Conservation (phyloP, 2,797 vertebrate genomes). For the Gymnodraco acuticeps region DNA sequence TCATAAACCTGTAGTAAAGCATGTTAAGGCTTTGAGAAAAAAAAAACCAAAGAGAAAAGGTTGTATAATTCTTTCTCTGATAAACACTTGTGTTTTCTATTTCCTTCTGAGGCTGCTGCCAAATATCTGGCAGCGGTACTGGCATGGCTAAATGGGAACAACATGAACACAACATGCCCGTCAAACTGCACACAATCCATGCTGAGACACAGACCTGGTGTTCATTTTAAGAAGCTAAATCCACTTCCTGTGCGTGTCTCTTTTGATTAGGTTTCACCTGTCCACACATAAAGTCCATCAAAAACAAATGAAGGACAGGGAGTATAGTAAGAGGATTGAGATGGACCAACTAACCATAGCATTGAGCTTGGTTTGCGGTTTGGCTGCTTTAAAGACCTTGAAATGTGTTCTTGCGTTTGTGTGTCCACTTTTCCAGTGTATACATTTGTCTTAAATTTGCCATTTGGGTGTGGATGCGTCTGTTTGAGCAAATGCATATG, state of each 20-base stretch:
- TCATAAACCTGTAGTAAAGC: slow-evolving; percentile 76
- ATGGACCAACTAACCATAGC: slow-evolving; percentile 51
- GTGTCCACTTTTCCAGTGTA: slow-evolving; percentile 28
- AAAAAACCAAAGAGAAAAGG: slow-evolving; percentile 77
- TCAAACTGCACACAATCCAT: slow-evolving; percentile 63
- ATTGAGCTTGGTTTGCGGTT: slow-evolving; percentile 54
- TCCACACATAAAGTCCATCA: slow-evolving; percentile 36
- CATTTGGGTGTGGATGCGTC: slow-evolving; percentile 11
- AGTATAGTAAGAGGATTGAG: slow-evolving; percentile 37
- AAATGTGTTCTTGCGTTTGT: slow-evolving; percentile 34
- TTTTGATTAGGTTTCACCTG: slow-evolving; percentile 71
- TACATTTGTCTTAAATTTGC: slow-evolving; percentile 36
- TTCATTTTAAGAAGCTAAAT: slow-evolving; percentile 60
- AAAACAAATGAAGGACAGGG: slow-evolving; percentile 34
- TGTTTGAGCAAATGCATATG: slow-evolving; percentile 33
- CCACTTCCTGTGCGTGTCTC: slow-evolving; percentile 66
- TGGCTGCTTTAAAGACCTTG: slow-evolving; percentile 41
- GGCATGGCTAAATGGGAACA: slow-evolving; percentile 77
- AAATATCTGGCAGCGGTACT: slow-evolving; percentile 74
- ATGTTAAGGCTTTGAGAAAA: slow-evolving; percentile 62
- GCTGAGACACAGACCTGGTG: slow-evolving; percentile 48
- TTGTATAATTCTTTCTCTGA: slow-evolving; percentile 72
- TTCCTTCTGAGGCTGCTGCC: slow-evolving; percentile 71
- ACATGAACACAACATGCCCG: slow-evolving; percentile 70
- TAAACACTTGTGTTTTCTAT: slow-evolving; percentile 83